Conservation (phyloP, 2,888 invertebrate species). For the Plagodis pulveraria region DNA sequence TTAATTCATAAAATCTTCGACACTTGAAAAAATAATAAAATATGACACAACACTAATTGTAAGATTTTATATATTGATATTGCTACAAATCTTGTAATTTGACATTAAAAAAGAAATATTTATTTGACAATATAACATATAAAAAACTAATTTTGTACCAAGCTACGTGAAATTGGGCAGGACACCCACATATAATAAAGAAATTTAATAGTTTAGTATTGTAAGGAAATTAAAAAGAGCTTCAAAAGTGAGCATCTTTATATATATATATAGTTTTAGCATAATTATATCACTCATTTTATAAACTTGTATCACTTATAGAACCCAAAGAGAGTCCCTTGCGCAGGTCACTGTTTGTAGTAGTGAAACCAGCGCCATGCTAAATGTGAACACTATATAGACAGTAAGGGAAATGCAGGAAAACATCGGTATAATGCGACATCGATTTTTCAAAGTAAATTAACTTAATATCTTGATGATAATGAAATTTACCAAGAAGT, state of each 20-base stretch:
- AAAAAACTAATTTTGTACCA: constrained; percentile 14
- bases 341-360: constrained; percentile 1
- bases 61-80: neutral
- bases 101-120: neutral
- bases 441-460: no score
- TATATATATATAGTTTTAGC: constrained; percentile 1
- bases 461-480: no score
- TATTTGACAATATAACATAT: constrained; percentile 5
- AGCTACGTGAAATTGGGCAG: constrained; percentile 11
- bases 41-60: no score
- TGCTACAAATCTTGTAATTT: neutral
- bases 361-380: neutral
- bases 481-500: no score
- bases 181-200: constrained; percentile 6
- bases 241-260: constrained; percentile 6
- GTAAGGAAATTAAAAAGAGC: constrained; percentile 13
- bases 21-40: no score
- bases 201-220: constrained; percentile 1
- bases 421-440: neutral
- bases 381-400: constrained; percentile 1
- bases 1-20: no score
- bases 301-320: constrained; percentile 3
- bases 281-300: constrained; percentile 1
- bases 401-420: constrained; percentile 6
- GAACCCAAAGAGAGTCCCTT: constrained; percentile 17